Evolutionary conservation across 1,140 invertebrate genomes (phyloP).

Genomic region (Leguminivora glycinivorella): DNA sequence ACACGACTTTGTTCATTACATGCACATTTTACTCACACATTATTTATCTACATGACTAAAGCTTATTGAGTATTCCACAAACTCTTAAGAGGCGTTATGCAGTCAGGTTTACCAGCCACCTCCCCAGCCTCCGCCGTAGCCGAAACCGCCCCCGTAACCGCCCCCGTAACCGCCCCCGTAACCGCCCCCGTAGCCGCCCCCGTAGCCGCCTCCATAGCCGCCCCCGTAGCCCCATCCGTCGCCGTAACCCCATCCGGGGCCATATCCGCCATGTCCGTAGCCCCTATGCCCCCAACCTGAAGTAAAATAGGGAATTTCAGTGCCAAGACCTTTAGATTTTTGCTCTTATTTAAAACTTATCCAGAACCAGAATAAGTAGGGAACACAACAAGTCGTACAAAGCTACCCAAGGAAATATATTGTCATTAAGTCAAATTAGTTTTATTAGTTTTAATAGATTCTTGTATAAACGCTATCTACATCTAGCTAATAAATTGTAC

Average conservation of each 20-base stretch:
- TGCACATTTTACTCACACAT: background rate
- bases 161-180: constrained; percentile 30
- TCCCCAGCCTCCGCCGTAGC: background rate
- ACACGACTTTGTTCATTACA: background rate
- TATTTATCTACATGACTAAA: background rate
- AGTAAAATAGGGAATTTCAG: no score
- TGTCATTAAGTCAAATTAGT: no score
- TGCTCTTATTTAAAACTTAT: no score
- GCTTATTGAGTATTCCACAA: background rate
- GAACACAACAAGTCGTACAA: no score
- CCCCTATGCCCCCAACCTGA: background rate
- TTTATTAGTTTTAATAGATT: no score
- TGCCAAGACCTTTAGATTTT: no score
- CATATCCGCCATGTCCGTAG: background rate
- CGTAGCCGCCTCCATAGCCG: background rate
- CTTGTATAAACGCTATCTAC: no score
- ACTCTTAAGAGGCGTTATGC: background rate
- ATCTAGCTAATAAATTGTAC: no score
- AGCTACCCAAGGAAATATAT: no score
- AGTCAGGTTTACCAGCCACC: no score
- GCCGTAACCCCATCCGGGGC: constrained; percentile 39
- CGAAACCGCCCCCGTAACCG: background rate
- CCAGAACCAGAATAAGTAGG: no score
- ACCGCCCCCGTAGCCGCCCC: constrained; percentile 29
- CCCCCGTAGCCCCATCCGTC: background rate